Base-by-base conservation (phyloP, 2,797 vertebrate genomes). In the Lerista edwardsae region DNA sequence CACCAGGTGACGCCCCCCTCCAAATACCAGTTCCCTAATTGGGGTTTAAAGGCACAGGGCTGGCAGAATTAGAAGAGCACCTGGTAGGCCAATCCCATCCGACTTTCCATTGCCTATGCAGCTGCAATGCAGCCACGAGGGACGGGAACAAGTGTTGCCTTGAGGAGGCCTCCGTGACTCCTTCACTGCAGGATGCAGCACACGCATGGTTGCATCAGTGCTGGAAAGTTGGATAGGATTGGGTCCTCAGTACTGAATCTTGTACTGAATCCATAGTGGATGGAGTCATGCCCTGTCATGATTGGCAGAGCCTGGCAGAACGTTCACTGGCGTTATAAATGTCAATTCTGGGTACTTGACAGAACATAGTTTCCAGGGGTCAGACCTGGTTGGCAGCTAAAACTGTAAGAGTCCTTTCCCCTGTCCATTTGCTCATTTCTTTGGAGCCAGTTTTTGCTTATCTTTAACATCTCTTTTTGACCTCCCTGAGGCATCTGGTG, bases 361-460 rank as follows among this genome's bases (percentile, higher is more conserved):
- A 31, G 64, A 65, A 65, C 27, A 64, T 64, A 25, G 61, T 62
- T 62, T 62, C 8, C 61, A 62, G 8, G 10, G 62, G 62, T 31
- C 64, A 65, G 9, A 65, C 29, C 64, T 55, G 51, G 4, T 55
- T 55, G 72, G 5, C 3, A 87, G 84, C 31, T 75, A 67, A 84
- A 88, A 85, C 75, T 71, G 57, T 44, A 86, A 79, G 34, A 65
- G 59, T 59, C 55, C 84, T 76, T 39, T 19, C 55, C 73, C 72
- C 64, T 25, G 47, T 79, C 68, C 80, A 31, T 67, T 86, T 79
- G n/a, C 82, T 84, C 25, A 4, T 79, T 90, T 86, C 81, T 79
- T 83, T 87, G 83, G 68, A 75, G 82, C 81, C 44, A 2, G 72
- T 74, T 55, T 87, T 55, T 77, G 34, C 44, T 73, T 34, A 17